A percentile compares a stretch with the other conserved stretches of the same genome.
Evolutionary conservation across 2,113 vertebrate species (phyloP).

Genomic region (Crotalus horridus): DNA sequence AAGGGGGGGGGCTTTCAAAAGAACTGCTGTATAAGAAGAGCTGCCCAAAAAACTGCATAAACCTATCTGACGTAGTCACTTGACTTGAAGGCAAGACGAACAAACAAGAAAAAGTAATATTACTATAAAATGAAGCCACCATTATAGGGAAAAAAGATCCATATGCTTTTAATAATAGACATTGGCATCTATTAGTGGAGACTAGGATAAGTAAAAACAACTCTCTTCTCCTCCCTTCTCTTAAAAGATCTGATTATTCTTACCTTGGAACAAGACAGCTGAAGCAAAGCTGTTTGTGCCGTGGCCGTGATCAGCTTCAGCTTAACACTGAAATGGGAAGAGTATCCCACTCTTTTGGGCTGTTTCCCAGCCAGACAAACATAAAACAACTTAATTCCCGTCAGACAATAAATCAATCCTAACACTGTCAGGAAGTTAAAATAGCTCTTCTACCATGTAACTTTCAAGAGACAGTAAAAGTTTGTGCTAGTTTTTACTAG

Average conservation of each 20-base stretch:
- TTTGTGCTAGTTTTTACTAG: constrained; percentile 27
- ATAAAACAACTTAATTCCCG: constrained; percentile 33
- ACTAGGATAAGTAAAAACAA: constrained; percentile 29
- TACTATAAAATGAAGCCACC: neutral
- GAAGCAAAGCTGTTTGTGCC: constrained; percentile 17
- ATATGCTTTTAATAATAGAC: neutral
- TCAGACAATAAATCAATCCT: constrained; percentile 15
- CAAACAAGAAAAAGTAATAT: neutral
- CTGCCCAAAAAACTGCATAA: neutral
- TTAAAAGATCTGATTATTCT: constrained; percentile 42
- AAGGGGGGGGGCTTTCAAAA: neutral
- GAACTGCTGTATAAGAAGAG: neutral
- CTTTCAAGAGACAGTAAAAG: constrained; percentile 13
- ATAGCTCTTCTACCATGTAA: constrained; percentile 26
- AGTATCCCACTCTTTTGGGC: neutral
- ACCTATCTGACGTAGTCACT: neutral
- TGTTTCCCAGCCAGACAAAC: constrained; percentile 32
- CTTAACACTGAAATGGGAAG: constrained; percentile 11
- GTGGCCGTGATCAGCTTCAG: neutral
- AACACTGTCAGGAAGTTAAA: constrained; percentile 22
- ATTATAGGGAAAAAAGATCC: neutral
- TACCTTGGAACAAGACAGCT: constrained; percentile 23
- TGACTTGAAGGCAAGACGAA: neutral
- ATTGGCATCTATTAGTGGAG: neutral
- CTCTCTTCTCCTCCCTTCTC: neutral